Conservation (phyloP, 2,113 vertebrate species). For the Neogobius melanostomus region DNA sequence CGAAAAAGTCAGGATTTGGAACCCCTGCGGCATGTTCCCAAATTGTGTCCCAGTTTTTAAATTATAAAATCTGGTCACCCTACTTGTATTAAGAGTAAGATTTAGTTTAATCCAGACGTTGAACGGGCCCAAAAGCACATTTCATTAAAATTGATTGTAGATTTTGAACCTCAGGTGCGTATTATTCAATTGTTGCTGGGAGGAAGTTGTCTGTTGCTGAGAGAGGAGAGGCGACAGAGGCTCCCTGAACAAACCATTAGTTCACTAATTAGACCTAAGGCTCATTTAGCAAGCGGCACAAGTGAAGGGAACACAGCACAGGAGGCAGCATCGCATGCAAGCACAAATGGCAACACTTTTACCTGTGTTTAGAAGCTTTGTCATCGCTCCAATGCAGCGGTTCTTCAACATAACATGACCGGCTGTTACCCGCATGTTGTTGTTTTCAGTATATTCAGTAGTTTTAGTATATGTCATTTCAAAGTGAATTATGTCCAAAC, state of each 20-base stretch:
- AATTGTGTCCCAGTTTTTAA: too few species aligned
- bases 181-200: neutral
- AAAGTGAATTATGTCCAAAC: too few species aligned
- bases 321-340: neutral
- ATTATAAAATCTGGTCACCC: too few species aligned
- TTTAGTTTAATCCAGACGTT: too few species aligned
- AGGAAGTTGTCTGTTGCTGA: slow-evolving; percentile 2
- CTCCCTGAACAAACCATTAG: slow-evolving; percentile 21
- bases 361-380: neutral
- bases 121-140: too few species aligned
- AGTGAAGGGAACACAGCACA: neutral
- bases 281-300: slow-evolving; percentile 12
- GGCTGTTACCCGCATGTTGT: too few species aligned
- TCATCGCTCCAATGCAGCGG: neutral
- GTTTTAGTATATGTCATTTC: too few species aligned
- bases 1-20: too few species aligned
- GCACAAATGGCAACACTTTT: neutral
- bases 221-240: slow-evolving; percentile 1
- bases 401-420: too few species aligned
- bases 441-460: too few species aligned
- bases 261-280: slow-evolving; percentile 15
- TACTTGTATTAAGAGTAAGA: too few species aligned
- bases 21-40: too few species aligned
- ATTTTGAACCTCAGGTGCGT: neutral
- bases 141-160: neutral